Evolutionary conservation across 2,797 vertebrate genomes (phyloP).

Genomic region (Typhlichthys eigenmanni): DNA sequence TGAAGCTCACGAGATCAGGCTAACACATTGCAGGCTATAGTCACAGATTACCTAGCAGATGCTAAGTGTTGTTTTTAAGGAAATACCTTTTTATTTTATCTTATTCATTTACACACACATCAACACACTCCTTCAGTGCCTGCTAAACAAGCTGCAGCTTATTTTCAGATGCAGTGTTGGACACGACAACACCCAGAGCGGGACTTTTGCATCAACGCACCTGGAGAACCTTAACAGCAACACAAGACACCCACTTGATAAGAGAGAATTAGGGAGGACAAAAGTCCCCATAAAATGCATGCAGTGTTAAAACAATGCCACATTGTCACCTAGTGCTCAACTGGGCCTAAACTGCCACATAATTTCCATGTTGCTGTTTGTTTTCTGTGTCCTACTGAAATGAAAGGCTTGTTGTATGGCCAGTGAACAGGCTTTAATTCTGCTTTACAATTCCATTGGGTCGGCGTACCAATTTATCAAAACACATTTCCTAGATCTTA

Average conservation of each 20-base stretch:
- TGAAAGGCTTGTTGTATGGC: conserved; percentile 27
- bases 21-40: no score
- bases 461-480: conserved; percentile 70
- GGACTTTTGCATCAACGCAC: conserved; percentile 64
- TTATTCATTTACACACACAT: background rate
- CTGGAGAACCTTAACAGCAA: conserved; percentile 71
- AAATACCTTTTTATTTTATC: no score
- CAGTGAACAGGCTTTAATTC: conserved; percentile 60
- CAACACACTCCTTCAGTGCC: conserved; percentile 63
- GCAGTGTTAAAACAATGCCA: conserved; percentile 68
- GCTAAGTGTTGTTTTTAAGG: no score
- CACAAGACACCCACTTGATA: conserved; percentile 69
- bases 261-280: conserved; percentile 66
- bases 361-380: conserved; percentile 14
- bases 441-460: conserved; percentile 44
- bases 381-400: background rate
- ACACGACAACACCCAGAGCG: conserved; percentile 72
- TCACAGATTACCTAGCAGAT: no score
- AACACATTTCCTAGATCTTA: conserved; percentile 68
- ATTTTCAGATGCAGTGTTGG: conserved; percentile 72
- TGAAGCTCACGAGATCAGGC: no score
- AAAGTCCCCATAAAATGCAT: conserved; percentile 60
- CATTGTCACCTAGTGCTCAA: conserved; percentile 70
- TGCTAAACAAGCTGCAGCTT: conserved; percentile 69
- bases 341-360: conserved; percentile 50